phyloP scores from a whole-genome alignment of 2,113 vertebrate genomes.

The human (Homo sapiens) region DNA sequence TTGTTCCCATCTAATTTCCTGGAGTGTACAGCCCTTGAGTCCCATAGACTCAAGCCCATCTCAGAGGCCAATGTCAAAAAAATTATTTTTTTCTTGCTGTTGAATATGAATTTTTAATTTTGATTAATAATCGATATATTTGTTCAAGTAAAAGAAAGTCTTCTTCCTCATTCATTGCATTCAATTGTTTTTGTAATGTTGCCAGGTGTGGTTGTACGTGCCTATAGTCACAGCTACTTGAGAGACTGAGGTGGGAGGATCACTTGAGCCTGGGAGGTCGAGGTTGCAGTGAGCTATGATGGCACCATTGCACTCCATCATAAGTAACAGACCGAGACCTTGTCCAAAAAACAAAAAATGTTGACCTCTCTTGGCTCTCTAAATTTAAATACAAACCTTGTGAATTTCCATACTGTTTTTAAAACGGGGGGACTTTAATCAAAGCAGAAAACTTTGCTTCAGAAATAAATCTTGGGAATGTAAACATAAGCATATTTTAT shows the following conservation, averaged over 20 bases:
- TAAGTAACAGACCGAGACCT: too few relatives aligned
- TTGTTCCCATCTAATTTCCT: neutral
- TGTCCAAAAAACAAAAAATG: neutral
- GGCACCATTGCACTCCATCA: too few relatives aligned
- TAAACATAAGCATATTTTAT: conserved; percentile 13
- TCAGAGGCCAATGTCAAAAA: neutral
- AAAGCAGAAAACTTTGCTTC: conserved; percentile 15
- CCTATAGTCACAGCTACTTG: too few relatives aligned
- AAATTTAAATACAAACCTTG: neutral
- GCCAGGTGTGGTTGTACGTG: too few relatives aligned
- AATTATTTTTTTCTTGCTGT: neutral
- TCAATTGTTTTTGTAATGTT: neutral
- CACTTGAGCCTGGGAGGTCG: too few relatives aligned
- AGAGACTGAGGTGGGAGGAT: too few relatives aligned
- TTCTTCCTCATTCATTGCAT: neutral
- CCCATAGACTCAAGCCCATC: neutral
- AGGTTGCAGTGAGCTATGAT: too few relatives aligned
- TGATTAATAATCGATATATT: conserved; percentile 37
- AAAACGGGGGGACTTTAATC: neutral
- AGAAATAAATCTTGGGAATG: neutral
- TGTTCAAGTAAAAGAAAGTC: conserved; percentile 28
- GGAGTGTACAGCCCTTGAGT: neutral
- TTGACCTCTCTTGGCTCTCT: neutral
- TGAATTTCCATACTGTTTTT: neutral
- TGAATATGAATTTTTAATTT: conserved; percentile 36